phyloP scores from a whole-genome alignment of 2,888 invertebrate species.

The Neoitamus cyanurus region DNA sequence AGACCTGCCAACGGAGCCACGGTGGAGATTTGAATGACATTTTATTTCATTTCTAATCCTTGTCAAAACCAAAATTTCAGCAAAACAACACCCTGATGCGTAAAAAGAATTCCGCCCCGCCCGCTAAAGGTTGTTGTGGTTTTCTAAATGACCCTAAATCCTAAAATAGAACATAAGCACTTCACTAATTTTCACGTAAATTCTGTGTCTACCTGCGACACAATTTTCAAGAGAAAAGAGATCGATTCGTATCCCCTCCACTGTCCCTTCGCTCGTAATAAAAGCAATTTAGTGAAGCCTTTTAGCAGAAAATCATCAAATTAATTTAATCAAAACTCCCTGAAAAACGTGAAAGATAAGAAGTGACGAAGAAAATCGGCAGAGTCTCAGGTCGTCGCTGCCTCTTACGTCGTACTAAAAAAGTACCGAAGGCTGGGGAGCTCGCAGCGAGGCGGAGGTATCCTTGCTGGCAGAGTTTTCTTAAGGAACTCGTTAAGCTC shows the following conservation, averaged over 20 bases:
- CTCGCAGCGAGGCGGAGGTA: not conserved
- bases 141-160: too few species aligned
- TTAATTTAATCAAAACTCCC: slow-evolving; percentile 30
- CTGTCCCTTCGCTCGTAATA: not conserved
- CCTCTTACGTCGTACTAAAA: not conserved
- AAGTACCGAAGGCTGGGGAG: not conserved
- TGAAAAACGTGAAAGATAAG: slow-evolving; percentile 36
- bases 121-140: too few species aligned
- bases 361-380: slow-evolving; percentile 18
- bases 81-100: too few species aligned
- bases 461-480: not conserved
- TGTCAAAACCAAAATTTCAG: too few species aligned
- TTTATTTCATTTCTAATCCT: too few species aligned
- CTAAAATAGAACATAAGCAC: too few species aligned
- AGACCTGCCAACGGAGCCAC: too few species aligned
- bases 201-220: not conserved
- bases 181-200: not conserved
- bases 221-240: not conserved
- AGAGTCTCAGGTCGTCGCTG: not conserved
- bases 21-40: too few species aligned
- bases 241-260: not conserved
- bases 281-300: slow-evolving; percentile 39
- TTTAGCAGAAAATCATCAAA: slow-evolving; percentile 35
- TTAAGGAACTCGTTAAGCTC: slow-evolving; percentile 34
- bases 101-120: too few species aligned